Base-by-base conservation (phyloP, 2,888 invertebrate genomes). In the Diarsia mendica region DNA sequence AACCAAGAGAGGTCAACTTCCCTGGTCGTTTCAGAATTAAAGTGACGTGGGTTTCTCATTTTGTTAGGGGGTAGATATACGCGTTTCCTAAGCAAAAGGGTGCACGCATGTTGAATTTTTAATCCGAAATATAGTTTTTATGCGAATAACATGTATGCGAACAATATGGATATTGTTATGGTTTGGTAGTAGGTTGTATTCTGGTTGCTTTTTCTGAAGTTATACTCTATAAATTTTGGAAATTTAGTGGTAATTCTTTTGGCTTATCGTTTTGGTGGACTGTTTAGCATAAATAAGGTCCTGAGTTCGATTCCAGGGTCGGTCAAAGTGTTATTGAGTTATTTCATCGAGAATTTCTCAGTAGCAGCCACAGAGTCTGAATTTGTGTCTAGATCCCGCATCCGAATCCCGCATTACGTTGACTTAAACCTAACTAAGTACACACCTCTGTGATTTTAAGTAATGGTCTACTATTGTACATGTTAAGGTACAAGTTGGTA, bases 31-130 rank as follows among this genome's bases (percentile, higher is more conserved):
- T 76, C 55, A 75, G 85, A 84, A 83, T 88, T 84, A 85, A 85
- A 87, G 82, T 89, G 88, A 90, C 87, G 85, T 85, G 90, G 89
- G 89, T 89, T 74, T 72, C 87, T 90, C 88, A 88, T 90, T 88
- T 88, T 80, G 87, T 83, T 81, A 75, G 75, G 66, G 68, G 72
- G 77, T 80, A 85, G 80, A 87, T 82, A 84, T 76, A 81, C 82
- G 87, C 72, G 77, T 77, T 82, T 78, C 71, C 80, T 83, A 80
- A 83, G 63, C 76, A 80, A 77, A 82, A 72, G 69, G 46, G 71
- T 69, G 80, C 67, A 87, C 83, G 85, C 87, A 68, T 75, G 87
- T 73, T 79, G 87, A 85, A 85, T 85, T 85, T 87, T 85, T 79
- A 80, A 87, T 87, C 60, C 66, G 28, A 61, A 77, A 82, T 85